Conservation (phyloP, 2,888 invertebrate genomes). For the Acrobasis consociella region DNA sequence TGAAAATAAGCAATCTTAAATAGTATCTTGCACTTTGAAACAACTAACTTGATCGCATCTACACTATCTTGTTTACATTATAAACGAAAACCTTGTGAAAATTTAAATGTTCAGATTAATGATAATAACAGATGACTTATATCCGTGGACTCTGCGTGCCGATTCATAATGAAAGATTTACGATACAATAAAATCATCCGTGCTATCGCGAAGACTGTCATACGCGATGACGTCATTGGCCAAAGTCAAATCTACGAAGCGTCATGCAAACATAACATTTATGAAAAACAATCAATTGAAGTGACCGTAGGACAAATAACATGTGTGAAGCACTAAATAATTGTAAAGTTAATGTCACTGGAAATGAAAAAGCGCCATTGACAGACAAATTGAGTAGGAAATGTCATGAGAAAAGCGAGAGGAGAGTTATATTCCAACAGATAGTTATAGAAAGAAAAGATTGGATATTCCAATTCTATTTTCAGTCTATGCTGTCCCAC, state of each 20-base stretch:
- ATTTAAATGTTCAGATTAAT: no score
- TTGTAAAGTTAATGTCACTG: no score
- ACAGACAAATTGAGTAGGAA: no score
- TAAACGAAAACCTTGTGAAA: not conserved
- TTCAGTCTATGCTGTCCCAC: no score
- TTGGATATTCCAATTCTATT: no score
- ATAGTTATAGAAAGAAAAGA: no score
- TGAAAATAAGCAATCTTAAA: no score
- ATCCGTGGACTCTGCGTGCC: not conserved
- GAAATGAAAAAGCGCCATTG: no score
- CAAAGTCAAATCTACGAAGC: not conserved
- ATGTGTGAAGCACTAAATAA: no score
- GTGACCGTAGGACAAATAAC: not conserved
- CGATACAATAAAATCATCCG: not conserved
- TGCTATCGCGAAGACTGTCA: not conserved
- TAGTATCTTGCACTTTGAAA: no score
- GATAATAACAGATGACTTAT: not conserved
- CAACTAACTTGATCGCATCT: not conserved
- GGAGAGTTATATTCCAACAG: no score
- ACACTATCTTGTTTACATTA: not conserved
- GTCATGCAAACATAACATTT: not conserved
- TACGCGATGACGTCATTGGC: not conserved
- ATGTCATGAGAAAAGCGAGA: no score
- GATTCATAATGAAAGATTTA: not conserved
- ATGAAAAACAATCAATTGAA: not conserved